Evolutionary conservation across 2,113 vertebrate species (phyloP), one percentile per base, ranked within the genome.

Genomic region (Myotis yumanensis): DNA sequence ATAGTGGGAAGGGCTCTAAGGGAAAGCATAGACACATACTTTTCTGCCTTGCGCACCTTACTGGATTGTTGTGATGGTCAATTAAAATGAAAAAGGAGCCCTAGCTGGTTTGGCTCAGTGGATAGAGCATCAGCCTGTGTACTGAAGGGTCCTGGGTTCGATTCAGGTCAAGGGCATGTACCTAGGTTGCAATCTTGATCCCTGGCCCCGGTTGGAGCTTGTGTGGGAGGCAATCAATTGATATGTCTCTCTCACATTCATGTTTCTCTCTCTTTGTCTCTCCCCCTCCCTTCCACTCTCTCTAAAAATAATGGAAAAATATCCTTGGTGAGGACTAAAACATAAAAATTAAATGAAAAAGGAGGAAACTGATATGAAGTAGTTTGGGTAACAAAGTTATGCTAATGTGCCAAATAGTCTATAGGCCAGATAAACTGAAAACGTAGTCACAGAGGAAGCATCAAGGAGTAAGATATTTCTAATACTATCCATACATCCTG

Each of bases 371-470:
- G 17, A 12, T 68, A 37, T 2, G n/a, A 69, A 89, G n/a, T 37
- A 2, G 7, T 66, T 90, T 96, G 73, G n/a, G 17, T 85, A 87
- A 90, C 11, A 85, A 83, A 95, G 20, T 14, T 75, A 43, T 87
- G 20, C 32, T 80, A 93, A 83, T 77, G 9, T 79, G 14, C 23
- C 37, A 76, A 43, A 59, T 7, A 83, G 35, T 66, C 4, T 28
- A 79, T 32, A 76, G 68, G n/a, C 11, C 54, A 73, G 30, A 83
- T 32, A 89, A 66, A n/a, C 64, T n/a, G 64, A n/a, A 68, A n/a
- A 15, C 1, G 3, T 32, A n/a, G 64, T 17, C n/a, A 32, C 64
- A n/a, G 32, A 68, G 64, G 30, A 68, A 68, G 64, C 64, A 68
- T 68, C 64, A 68, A n/a, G 32, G 64, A 68, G 14, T 68, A 68